These are phyloP conservation scores for Pterocles orientalis DNA, from an alignment of 2,113 vertebrate species.

Conservation along the genomic window DNA sequence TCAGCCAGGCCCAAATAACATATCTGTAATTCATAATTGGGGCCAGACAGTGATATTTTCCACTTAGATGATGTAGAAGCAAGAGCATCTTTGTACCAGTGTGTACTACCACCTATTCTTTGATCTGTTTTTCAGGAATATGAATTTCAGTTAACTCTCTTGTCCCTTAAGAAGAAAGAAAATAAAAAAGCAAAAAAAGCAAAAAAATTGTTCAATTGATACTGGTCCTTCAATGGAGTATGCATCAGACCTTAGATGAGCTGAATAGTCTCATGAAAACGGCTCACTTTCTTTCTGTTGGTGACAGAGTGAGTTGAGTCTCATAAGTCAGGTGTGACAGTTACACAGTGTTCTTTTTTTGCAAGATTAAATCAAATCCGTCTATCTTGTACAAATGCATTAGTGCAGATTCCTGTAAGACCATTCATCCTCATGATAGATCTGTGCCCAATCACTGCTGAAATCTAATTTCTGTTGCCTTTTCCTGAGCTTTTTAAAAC, in stretches of 20 bases:
- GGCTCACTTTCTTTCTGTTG: not conserved
- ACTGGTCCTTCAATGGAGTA: not conserved
- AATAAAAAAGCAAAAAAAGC: no score
- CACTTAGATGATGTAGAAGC: not conserved
- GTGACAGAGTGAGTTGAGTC: not conserved
- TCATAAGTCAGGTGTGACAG: not conserved
- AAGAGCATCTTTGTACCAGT: not conserved
- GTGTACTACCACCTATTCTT: not conserved
- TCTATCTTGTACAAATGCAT: not conserved
- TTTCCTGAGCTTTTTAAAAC: conserved; percentile 16
- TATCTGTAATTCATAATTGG: not conserved
- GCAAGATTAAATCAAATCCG: not conserved
- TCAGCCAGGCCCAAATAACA: not conserved
- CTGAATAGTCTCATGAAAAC: not conserved
- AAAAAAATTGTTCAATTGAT: not conserved
- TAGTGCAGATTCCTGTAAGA: not conserved
- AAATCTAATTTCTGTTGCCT: conserved; percentile 14
- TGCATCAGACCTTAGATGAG: not conserved
- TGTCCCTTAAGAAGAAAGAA: not conserved
- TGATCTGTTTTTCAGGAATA: not conserved
- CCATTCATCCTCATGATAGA: not conserved
- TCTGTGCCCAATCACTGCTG: not conserved
- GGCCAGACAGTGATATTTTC: not conserved
- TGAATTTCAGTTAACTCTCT: not conserved
- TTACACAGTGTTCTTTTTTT: not conserved